Percentiles rank a stretch among this genome's conserved stretches.
These are phyloP conservation scores for Pecten maximus DNA, from an alignment of 2,888 invertebrate species.

Conservation along the genomic window DNA sequence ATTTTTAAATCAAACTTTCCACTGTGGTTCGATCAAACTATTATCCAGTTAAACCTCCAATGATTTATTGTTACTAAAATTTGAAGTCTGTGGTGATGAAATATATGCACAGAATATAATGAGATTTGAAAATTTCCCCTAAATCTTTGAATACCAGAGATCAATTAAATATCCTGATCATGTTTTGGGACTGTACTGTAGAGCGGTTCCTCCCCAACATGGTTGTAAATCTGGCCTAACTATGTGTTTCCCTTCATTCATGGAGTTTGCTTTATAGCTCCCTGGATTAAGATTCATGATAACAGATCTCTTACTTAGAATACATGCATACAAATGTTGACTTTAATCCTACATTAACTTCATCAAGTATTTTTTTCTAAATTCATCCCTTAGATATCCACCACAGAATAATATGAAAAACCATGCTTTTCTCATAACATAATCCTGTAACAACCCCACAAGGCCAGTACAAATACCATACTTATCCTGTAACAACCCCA, in stretches of 20 bases:
- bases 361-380: background rate
- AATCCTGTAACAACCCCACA: no score
- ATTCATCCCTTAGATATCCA: no score
- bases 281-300: background rate
- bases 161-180: background rate
- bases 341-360: background rate
- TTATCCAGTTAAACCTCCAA: no score
- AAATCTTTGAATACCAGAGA: background rate
- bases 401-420: no score
- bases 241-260: background rate
- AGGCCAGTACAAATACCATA: no score
- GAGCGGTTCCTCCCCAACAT: background rate
- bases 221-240: background rate
- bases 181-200: background rate
- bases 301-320: background rate
- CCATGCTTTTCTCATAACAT: no score
- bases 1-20: no score
- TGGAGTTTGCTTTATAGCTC: background rate
- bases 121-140: background rate
- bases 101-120: no score
- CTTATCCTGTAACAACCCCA: no score
- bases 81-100: no score
- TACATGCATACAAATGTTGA: background rate
- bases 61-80: no score
- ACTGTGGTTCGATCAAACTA: no score